Conservation (phyloP, 1,140 invertebrate genomes). For the Atta texana region DNA sequence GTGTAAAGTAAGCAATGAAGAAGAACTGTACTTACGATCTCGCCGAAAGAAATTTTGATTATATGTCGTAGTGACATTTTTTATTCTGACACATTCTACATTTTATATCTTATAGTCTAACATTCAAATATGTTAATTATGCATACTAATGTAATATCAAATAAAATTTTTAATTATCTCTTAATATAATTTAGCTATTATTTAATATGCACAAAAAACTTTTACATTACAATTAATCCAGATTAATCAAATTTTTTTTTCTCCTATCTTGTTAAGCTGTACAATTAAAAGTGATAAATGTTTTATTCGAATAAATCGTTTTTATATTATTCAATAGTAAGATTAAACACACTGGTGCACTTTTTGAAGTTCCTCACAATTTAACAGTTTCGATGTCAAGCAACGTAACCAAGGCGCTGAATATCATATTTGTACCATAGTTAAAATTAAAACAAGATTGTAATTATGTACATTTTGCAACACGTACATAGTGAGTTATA, state of each 20-base stretch:
- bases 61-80: not conserved
- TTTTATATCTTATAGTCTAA: not conserved
- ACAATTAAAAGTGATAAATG: not conserved
- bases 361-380: not conserved
- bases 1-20: constrained; percentile 70
- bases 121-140: not conserved
- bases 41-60: constrained; percentile 30
- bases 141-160: not conserved
- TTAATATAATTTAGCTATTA: not conserved
- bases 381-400: not conserved
- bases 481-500: not conserved
- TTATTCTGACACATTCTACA: not conserved
- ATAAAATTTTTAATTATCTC: not conserved
- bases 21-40: constrained; percentile 40
- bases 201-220: not conserved
- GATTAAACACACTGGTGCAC: not conserved
- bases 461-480: constrained; percentile 28
- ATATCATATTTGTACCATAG: constrained; percentile 8
- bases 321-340: constrained; percentile 5
- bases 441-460: constrained; percentile 28
- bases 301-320: not conserved
- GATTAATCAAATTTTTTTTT: not conserved
- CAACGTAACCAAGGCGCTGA: not conserved
- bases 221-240: not conserved
- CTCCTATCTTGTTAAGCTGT: not conserved